Percentiles rank a stretch among this genome's conserved stretches.
These are phyloP conservation scores for Saccostrea cuccullata DNA, from an alignment of 1,140 invertebrate genomes.

Conservation along the genomic window DNA sequence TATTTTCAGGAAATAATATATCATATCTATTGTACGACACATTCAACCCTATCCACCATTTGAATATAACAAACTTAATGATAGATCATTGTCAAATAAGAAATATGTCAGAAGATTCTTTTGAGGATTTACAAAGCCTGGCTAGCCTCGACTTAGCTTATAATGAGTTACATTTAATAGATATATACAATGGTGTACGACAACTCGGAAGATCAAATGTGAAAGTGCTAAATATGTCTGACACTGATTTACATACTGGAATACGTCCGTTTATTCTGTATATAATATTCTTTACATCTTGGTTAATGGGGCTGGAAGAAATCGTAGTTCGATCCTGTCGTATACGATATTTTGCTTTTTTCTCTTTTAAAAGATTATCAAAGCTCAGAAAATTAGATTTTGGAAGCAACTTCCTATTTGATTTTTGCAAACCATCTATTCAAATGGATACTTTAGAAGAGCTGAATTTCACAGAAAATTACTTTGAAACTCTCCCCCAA, in stretches of 20 bases:
- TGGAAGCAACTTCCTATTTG: neutral
- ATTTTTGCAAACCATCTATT: too few relatives aligned
- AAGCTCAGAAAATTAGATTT: neutral
- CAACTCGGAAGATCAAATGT: neutral
- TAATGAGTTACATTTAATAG: neutral
- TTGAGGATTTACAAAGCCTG: neutral
- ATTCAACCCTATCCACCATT: neutral
- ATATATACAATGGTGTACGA: neutral
- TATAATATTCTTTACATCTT: neutral
- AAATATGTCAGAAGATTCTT: constrained; percentile 19
- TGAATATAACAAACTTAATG: neutral
- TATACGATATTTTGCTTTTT: neutral
- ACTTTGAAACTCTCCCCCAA: neutral
- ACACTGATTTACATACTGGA: neutral
- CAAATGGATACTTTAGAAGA: neutral
- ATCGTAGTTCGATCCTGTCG: neutral
- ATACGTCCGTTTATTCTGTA: too few relatives aligned
- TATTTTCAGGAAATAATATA: neutral
- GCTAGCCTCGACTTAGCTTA: neutral
- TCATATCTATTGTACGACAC: neutral
- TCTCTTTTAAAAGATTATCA: neutral
- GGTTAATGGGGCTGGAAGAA: neutral
- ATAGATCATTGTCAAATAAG: constrained; percentile 12
- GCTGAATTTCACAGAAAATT: neutral
- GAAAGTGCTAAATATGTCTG: constrained; percentile 27